These are phyloP conservation scores for Scarus forsteni DNA, from an alignment of 2,797 vertebrate species.

Conservation along the genomic window DNA sequence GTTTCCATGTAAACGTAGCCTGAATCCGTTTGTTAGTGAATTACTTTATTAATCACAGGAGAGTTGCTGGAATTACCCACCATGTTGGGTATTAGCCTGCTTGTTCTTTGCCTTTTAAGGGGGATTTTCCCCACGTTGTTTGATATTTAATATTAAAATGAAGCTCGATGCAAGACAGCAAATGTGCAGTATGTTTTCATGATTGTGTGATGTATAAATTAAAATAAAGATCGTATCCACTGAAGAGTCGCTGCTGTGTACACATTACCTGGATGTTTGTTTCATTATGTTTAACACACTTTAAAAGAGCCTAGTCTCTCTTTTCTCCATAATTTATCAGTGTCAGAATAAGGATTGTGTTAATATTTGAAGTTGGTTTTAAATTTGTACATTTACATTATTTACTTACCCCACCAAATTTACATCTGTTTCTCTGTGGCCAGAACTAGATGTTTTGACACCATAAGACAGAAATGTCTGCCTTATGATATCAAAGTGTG, in stretches of 20 bases:
- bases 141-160: too few relatives aligned
- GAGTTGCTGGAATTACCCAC: not conserved
- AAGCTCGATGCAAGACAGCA: too few relatives aligned
- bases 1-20: too few relatives aligned
- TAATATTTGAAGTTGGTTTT: not conserved
- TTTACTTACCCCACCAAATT: not conserved
- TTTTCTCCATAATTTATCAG: too few relatives aligned
- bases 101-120: too few relatives aligned
- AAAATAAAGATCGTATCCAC: not conserved
- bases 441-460: conserved; percentile 2
- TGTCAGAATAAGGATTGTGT: too few relatives aligned
- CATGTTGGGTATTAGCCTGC: not conserved
- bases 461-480: not conserved
- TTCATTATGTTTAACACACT: not conserved
- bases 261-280: too few relatives aligned
- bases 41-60: not conserved
- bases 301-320: not conserved
- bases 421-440: conserved; percentile 2
- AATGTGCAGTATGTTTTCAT: too few relatives aligned
- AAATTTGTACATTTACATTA: conserved; percentile 1
- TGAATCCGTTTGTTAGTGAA: too few relatives aligned
- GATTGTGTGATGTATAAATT: too few relatives aligned
- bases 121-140: too few relatives aligned
- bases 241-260: not conserved
- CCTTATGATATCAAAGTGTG: not conserved